Percentiles rank a stretch among this genome's conserved stretches.
Conservation (phyloP, 2,113 vertebrate genomes). For the Poeciliopsis occidentalis region DNA sequence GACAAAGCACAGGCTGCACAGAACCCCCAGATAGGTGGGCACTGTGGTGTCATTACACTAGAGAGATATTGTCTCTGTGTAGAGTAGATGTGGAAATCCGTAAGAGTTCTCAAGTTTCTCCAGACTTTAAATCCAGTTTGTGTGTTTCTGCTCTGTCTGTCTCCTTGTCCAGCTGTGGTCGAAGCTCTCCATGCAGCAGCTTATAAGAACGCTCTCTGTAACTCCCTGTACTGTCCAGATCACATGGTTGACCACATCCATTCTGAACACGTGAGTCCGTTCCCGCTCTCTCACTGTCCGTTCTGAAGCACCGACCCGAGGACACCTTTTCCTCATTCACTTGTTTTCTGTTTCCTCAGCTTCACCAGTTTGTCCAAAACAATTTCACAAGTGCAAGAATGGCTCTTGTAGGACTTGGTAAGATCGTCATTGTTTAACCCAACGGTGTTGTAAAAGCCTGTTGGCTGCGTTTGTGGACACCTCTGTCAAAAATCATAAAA, state of each 20-base stretch:
- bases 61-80: neutral
- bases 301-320: neutral
- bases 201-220: constrained; percentile 89
- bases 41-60: neutral
- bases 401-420: constrained; percentile 95
- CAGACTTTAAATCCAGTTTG: too few species aligned
- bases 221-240: constrained; percentile 93
- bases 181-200: constrained; percentile 90
- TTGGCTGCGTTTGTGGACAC: too few species aligned
- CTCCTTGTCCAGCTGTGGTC: constrained; percentile 80
- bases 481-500: too few species aligned
- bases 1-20: constrained; percentile 88
- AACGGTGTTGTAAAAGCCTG: too few species aligned
- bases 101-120: too few species aligned
- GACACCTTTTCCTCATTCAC: too few species aligned
- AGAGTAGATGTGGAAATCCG: too few species aligned
- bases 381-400: constrained; percentile 91
- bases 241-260: constrained; percentile 88
- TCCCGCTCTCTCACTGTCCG: neutral
- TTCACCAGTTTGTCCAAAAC: constrained; percentile 81
- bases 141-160: neutral
- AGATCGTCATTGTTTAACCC: constrained; percentile 17
- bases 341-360: constrained; percentile 45
- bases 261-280: constrained; percentile 85
- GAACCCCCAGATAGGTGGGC: constrained; percentile 86